phyloP scores from a whole-genome alignment of 2,113 vertebrate genomes.

The Melanocharis versteri region DNA sequence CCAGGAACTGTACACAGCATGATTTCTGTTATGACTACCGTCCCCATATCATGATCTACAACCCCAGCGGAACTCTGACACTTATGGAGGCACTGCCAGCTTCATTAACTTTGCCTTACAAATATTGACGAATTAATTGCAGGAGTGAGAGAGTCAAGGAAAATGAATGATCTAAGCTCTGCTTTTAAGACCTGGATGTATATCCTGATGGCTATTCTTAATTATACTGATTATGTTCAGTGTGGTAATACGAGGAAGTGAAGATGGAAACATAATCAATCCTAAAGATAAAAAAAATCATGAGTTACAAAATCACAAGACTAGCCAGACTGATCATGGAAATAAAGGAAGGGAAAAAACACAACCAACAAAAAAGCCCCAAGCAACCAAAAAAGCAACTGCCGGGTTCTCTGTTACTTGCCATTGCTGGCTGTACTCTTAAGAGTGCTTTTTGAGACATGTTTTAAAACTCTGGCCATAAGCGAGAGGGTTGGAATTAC shows the following conservation, averaged over 20 bases:
- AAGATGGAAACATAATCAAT: not conserved
- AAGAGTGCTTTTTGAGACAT: not conserved
- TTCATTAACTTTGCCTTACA: not conserved
- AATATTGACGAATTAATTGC: not conserved
- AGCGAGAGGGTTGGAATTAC: not conserved
- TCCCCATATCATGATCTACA: not conserved
- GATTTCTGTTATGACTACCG: not conserved
- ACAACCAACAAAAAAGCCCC: not conserved
- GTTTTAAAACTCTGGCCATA: not conserved
- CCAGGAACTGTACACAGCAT: not conserved
- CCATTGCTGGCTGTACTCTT: not conserved
- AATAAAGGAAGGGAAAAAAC: not conserved
- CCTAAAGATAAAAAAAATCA: not conserved
- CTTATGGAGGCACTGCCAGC: not conserved
- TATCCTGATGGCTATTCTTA: not conserved
- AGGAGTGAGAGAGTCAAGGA: not conserved
- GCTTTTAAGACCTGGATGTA: not conserved
- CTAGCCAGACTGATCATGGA: not conserved
- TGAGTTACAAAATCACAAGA: not conserved
- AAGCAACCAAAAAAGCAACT: not conserved
- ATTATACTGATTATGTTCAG: not conserved
- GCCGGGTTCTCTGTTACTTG: not conserved
- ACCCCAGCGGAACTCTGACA: not conserved
- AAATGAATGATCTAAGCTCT: not conserved
- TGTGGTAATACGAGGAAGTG: not conserved